phyloP scores from a whole-genome alignment of 2,888 invertebrate genomes.

The Catocala fraxini region DNA sequence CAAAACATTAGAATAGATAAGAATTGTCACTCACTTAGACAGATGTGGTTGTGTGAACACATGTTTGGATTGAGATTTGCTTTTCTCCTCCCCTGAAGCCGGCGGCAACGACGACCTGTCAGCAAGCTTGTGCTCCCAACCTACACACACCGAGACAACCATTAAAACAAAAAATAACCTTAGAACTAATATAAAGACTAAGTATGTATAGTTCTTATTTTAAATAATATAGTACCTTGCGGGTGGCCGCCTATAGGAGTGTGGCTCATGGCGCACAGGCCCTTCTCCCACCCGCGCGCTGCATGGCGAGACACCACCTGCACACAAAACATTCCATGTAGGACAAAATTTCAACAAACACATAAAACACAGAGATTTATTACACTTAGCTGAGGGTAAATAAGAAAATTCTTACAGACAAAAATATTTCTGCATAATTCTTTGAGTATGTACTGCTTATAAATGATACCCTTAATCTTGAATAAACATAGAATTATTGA shows the following conservation, averaged over 20 bases:
- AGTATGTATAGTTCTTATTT: background rate
- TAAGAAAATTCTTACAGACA: too few species aligned
- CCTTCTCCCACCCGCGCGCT: constrained; percentile 88
- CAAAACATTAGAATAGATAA: too few species aligned
- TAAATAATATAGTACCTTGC: constrained; percentile 73
- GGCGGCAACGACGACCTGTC: constrained; percentile 94
- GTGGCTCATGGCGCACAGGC: constrained; percentile 88
- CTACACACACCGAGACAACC: constrained; percentile 50
- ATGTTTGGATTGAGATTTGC: constrained; percentile 83
- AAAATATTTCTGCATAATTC: too few species aligned
- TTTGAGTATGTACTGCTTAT: too few species aligned
- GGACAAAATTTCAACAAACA: too few species aligned
- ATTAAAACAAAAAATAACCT: background rate
- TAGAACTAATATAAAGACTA: too few species aligned
- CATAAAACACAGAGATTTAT: too few species aligned
- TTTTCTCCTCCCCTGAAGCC: constrained; percentile 92
- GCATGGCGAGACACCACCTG: constrained; percentile 88
- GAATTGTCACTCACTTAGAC: constrained; percentile 68
- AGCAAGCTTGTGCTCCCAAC: constrained; percentile 88
- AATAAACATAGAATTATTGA: too few species aligned
- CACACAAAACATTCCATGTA: constrained; percentile 18
- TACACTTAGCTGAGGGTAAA: too few species aligned
- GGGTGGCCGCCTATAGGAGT: constrained; percentile 88
- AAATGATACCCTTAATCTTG: too few species aligned
- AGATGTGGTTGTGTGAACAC: constrained; percentile 84